Evolutionary conservation across 2,797 vertebrate genomes (phyloP), one percentile per base, ranked within the genome.

Genomic region (Xerus rutilus): DNA sequence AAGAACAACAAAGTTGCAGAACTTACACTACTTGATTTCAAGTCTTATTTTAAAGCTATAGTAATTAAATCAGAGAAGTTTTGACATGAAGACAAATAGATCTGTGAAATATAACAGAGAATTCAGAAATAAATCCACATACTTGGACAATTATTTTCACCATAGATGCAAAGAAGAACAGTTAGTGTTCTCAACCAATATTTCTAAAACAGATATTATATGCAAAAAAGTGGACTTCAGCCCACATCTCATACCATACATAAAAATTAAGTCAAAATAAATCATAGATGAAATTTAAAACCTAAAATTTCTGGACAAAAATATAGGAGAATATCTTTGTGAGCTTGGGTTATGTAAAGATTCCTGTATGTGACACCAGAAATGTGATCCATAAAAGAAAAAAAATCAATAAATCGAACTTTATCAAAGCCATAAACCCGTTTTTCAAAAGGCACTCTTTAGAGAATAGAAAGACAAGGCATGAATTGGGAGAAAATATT

Each of bases 401-500:
- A 78, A 79, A 67, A 73, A 65, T 7, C 35, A 43, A 35, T 59
- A 57, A 73, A 67, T 1, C 73, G n/a, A n/a, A 87, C 59, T 59
- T 73, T 32, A 35, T 49, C n/a, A 67, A 70, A 32, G 77, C 73
- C 45, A 17, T 59, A 85, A 87, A 64, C 11, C 15, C 57, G 45
- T 25, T 83, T 10, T 77, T 91, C 45, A 54, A 39, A 93, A 72
- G 43, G 64, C 57, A 59, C 20, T 81, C 5, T 30, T 57, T 70
- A 82, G 20, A 67, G 52, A 86, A 91, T 76, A 32, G 82, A 96
- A 73, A 89, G 69, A 83, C 13, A 59, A 86, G 4, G 28, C 23
- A 76, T n/a, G 91, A 35, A 39, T 23, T 54, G 30, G 35, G 54
- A 77, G 64, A 76, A 93, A 91, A 94, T 76, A 91, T 78, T 94